Evolutionary conservation across 2,888 invertebrate species (phyloP).

Genomic region (Agelastica alni): DNA sequence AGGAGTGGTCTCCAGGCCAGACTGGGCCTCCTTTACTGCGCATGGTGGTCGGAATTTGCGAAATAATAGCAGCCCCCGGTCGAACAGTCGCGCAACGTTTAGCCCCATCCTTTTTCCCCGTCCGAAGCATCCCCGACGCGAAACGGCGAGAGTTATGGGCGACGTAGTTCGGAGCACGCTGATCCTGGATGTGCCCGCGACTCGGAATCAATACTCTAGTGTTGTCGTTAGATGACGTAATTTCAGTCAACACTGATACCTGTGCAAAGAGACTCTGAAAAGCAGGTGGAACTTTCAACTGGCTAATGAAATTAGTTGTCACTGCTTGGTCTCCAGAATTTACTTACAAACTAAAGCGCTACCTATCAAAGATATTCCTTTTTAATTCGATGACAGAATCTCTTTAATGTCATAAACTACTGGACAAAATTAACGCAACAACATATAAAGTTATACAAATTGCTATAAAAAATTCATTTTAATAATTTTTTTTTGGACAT

Average conservation of each 20-base stretch:
- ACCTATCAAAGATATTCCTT: background rate
- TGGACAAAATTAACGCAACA: too few species aligned
- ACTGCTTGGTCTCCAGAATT: conserved; percentile 6
- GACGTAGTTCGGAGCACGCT: conserved; percentile 53
- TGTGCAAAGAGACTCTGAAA: conserved; percentile 38
- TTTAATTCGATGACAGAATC: too few species aligned
- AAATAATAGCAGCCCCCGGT: conserved; percentile 51
- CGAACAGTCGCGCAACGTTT: conserved; percentile 20
- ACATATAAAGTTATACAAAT: too few species aligned
- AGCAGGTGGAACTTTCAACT: conserved; percentile 16
- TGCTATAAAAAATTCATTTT: too few species aligned
- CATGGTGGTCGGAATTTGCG: conserved; percentile 52
- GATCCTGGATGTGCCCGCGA: conserved; percentile 59
- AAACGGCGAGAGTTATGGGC: conserved; percentile 40
- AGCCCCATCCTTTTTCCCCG: conserved; percentile 12
- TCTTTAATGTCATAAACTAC: too few species aligned
- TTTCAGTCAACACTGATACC: conserved; percentile 52
- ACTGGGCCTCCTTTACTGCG: conserved; percentile 51
- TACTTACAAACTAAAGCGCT: too few species aligned
- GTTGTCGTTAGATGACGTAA: conserved; percentile 53
- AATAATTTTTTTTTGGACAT: too few species aligned
- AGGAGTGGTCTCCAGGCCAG: conserved; percentile 56
- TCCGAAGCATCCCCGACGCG: background rate
- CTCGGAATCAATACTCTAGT: conserved; percentile 55
- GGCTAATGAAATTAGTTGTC: conserved; percentile 10